Percentiles rank a stretch among this genome's conserved stretches.
Evolutionary conservation across 2,797 vertebrate species (phyloP).

Genomic region (Diplodus puntazzo): DNA sequence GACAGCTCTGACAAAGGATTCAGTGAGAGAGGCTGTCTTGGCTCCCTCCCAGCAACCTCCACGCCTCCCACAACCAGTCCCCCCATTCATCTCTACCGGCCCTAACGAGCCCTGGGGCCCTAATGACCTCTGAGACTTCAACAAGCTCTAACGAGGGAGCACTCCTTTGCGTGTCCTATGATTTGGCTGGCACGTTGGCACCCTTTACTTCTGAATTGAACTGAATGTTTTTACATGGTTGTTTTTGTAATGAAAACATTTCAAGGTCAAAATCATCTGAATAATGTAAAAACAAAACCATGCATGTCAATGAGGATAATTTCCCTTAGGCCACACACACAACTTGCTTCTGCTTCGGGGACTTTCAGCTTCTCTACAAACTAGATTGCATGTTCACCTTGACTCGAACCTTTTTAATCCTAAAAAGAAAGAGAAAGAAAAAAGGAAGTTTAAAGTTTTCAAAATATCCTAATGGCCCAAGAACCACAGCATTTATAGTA

Average conservation of each 20-base stretch:
- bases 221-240: not conserved
- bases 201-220: not conserved
- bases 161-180: slow-evolving; percentile 36
- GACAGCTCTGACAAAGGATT: slow-evolving; percentile 82
- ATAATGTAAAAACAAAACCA: not conserved
- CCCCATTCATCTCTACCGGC: slow-evolving; percentile 67
- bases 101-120: slow-evolving; percentile 65
- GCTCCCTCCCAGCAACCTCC: slow-evolving; percentile 72
- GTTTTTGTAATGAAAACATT: slow-evolving; percentile 10
- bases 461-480: not conserved
- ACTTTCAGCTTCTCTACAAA: not conserved
- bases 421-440: too few relatives aligned
- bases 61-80: slow-evolving; percentile 50
- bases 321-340: not conserved
- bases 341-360: not conserved
- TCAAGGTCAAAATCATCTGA: slow-evolving; percentile 26
- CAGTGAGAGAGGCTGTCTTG: slow-evolving; percentile 74
- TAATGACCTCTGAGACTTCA: slow-evolving; percentile 58
- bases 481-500: not conserved
- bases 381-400: not conserved
- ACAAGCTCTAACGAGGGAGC: slow-evolving; percentile 66
- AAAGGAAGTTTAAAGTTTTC: not conserved
- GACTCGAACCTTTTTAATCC: not conserved
- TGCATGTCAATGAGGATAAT: slow-evolving; percentile 4
- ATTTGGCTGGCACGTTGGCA: slow-evolving; percentile 25